A percentile compares a stretch with the other conserved stretches of the same genome.
Conservation (phyloP, 2,797 vertebrate species). For the Gymnoscopelus microlampas region DNA sequence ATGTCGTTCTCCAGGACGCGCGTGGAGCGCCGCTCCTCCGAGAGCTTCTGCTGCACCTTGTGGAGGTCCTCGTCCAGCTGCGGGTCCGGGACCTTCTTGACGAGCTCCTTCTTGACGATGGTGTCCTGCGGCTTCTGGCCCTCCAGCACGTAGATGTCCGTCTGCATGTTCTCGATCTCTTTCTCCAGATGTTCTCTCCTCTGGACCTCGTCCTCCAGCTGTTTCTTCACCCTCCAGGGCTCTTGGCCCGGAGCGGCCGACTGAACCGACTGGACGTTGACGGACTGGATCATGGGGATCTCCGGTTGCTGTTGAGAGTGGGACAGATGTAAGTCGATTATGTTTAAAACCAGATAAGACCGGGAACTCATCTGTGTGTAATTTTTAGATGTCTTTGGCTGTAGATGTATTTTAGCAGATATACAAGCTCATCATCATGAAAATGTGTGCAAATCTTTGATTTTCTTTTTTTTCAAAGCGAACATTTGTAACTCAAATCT, state of each 20-base stretch:
- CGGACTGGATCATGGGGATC: slow-evolving; percentile 65
- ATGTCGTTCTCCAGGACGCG: slow-evolving; percentile 88
- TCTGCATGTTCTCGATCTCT: slow-evolving; percentile 87
- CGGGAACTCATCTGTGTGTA: too few species aligned
- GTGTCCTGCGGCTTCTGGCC: slow-evolving; percentile 91
- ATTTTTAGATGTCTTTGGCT: too few species aligned
- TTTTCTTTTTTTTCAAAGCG: too few species aligned
- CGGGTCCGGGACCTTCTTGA: slow-evolving; percentile 94
- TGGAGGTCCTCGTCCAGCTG: slow-evolving; percentile 90
- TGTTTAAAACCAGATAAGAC: too few species aligned
- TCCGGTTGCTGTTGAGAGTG: slow-evolving; percentile 85
- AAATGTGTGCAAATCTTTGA: too few species aligned
- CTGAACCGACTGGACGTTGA: slow-evolving; percentile 73
- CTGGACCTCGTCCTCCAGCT: slow-evolving; percentile 90
- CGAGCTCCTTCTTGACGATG: slow-evolving; percentile 89
- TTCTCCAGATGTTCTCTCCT: slow-evolving; percentile 91
- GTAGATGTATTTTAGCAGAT: too few species aligned
- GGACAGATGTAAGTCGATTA: too few species aligned
- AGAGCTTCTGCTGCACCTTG: slow-evolving; percentile 88
- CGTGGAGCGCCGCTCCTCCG: slow-evolving; percentile 89
- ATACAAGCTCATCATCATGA: too few species aligned
- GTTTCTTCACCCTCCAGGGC: slow-evolving; percentile 89
- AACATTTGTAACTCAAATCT: too few species aligned
- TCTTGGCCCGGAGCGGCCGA: slow-evolving; percentile 77
- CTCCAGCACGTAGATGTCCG: slow-evolving; percentile 90